Conservation (phyloP, 2,888 invertebrate genomes). For the Lampropteryx suffumata region DNA sequence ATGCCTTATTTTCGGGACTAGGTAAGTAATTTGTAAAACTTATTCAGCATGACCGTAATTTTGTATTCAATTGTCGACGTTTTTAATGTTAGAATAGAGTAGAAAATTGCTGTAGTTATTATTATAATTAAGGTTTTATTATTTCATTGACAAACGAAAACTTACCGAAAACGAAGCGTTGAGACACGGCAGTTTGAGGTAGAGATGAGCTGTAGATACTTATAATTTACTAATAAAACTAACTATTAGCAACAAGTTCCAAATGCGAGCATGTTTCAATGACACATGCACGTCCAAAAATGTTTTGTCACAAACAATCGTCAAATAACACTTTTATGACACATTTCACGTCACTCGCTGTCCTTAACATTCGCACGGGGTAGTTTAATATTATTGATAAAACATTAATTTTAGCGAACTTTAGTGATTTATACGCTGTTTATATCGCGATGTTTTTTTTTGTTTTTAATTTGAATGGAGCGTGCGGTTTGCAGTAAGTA, state of each 20-base stretch:
- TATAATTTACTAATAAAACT: slow-evolving; percentile 21
- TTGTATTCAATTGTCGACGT: slow-evolving; percentile 32
- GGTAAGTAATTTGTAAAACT: slow-evolving; percentile 15
- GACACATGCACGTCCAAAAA: slow-evolving; percentile 22
- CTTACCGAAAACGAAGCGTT: slow-evolving; percentile 45
- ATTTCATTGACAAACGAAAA: slow-evolving; percentile 29
- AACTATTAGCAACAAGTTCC: slow-evolving; percentile 50
- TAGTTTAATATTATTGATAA: not conserved
- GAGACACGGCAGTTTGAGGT: slow-evolving; percentile 7
- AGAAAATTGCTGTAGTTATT: slow-evolving; percentile 39
- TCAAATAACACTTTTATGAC: slow-evolving; percentile 66
- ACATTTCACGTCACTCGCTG: slow-evolving; percentile 67
- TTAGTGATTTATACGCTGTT: slow-evolving; percentile 14
- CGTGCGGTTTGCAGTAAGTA: slow-evolving; percentile 52
- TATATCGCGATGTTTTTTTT: slow-evolving; percentile 19
- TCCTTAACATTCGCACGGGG: slow-evolving; percentile 58
- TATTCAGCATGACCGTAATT: slow-evolving; percentile 32
- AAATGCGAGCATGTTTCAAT: slow-evolving; percentile 50
- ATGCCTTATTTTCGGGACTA: slow-evolving; percentile 15
- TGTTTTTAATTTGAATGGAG: slow-evolving; percentile 25
- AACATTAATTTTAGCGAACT: not conserved
- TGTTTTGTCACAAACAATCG: slow-evolving; percentile 53
- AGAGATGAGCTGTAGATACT: slow-evolving; percentile 1
- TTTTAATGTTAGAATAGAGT: slow-evolving; percentile 31
- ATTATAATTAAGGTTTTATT: slow-evolving; percentile 30